phyloP scores from a whole-genome alignment of 2,797 vertebrate species.

The Fistularia tabacaria region DNA sequence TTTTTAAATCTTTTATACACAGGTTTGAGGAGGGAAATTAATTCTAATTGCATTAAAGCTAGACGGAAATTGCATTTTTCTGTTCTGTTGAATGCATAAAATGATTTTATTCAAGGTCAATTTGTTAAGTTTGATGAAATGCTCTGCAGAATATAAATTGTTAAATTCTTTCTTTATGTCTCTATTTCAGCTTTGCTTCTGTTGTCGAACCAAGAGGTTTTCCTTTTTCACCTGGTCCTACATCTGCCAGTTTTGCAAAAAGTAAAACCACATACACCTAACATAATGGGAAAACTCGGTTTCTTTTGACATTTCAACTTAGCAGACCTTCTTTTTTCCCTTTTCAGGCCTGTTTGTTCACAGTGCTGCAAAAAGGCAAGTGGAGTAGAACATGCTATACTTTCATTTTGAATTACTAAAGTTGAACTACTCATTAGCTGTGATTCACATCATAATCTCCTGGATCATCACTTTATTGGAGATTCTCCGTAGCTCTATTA shows the following conservation, averaged over 20 bases:
- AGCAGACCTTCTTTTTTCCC: conserved; percentile 5
- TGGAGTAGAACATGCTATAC: no score
- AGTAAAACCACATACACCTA: conserved; percentile 69
- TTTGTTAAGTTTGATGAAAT: no score
- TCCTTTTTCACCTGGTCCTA: conserved; percentile 99
- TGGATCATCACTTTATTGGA: no score
- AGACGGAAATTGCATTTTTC: no score
- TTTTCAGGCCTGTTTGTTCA: conserved; percentile 90
- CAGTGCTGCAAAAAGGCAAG: conserved; percentile 98
- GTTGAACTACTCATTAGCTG: no score
- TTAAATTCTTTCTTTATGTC: no score
- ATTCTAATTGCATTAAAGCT: not conserved
- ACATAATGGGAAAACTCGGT: not conserved
- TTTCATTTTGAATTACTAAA: no score
- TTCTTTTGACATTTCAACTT: not conserved
- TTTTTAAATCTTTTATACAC: not conserved
- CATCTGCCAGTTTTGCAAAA: conserved; percentile 97
- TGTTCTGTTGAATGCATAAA: not conserved
- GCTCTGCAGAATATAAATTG: no score
- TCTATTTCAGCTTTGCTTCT: conserved; percentile 89
- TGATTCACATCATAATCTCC: no score
- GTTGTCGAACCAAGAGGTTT: conserved; percentile 94
- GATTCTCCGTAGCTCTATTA: no score
- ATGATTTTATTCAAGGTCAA: not conserved
- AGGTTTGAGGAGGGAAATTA: not conserved